Evolutionary conservation across 2,797 vertebrate species (phyloP), one percentile per base, ranked within the genome.

Genomic region (Poeciliopsis infans): DNA sequence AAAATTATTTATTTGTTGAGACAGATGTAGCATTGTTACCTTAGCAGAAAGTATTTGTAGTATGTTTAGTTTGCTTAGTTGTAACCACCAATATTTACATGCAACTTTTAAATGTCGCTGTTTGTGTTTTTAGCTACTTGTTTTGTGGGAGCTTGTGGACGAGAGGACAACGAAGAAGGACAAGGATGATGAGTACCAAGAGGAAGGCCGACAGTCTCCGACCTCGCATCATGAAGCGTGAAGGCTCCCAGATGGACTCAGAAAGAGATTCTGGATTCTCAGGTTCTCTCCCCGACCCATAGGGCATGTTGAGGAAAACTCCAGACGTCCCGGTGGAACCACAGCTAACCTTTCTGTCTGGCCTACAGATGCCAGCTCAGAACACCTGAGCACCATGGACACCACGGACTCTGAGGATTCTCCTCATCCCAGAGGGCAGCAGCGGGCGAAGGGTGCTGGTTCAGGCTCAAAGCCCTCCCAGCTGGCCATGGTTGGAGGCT

Each of bases 231-330:
- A 92, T 88, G 87, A 94, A 91, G 93, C 78, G 86, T 25, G 73
- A 85, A 31, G 53, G 53, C 70, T 83, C 80, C 36, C 89, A 81
- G 45, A 18, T 80, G 0, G 97, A 98, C 46, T 96, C 96, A 5
- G 97, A 98, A 92, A 96, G 97, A 89, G 97, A 98, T 92, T 98
- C 97, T 0, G 97, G 97, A 79, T 98, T 98, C 87, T 98, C 97
- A 96, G 97, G 97, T 98, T 78, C 0, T 51, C 20, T 4, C 23
- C 36, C 25, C 36, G 31, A 25, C 11, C 57, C 57, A 64, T 36
- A 7, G 12, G 25, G 10, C 59, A 45, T 2, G 20, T 69, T 64
- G 15, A 23, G 10, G 13, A 28, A 10, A 12, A 46, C 36, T 41
- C 1, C 33, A 41, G 3, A 11, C 36, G 4, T 41, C 18, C 2